phyloP scores from a whole-genome alignment of 2,797 vertebrate genomes.

The Sarcoramphus papa region DNA sequence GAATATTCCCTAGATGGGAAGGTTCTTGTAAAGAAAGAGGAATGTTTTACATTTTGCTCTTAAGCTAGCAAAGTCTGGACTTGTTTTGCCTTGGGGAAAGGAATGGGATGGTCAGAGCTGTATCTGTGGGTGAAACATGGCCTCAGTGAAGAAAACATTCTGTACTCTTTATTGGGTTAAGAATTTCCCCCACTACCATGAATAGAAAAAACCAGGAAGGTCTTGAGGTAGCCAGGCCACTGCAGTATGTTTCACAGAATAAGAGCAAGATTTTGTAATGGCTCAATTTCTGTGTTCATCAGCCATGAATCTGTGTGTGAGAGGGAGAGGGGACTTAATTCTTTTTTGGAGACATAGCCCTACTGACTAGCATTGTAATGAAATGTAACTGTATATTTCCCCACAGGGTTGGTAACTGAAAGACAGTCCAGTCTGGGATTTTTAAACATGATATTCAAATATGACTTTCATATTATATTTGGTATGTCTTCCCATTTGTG shows the following conservation, averaged over 20 bases:
- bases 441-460: constrained; percentile 32
- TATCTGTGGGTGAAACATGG: background rate
- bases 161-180: background rate
- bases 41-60: background rate
- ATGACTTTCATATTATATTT: constrained; percentile 34
- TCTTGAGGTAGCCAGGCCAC: background rate
- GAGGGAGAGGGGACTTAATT: background rate
- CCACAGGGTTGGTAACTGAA: background rate
- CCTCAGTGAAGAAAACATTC: background rate
- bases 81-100: background rate
- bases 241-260: background rate
- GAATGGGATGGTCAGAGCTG: background rate
- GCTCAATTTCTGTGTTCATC: background rate
- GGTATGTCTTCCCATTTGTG: constrained; percentile 3
- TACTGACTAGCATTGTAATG: background rate
- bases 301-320: background rate
- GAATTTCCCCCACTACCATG: background rate
- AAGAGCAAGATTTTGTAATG: background rate
- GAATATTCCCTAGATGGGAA: background rate
- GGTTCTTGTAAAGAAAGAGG: background rate
- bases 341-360: background rate
- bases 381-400: constrained; percentile 35
- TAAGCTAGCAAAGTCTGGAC: background rate
- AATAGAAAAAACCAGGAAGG: background rate
- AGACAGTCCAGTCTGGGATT: constrained; percentile 4